phyloP scores from a whole-genome alignment of 2,888 invertebrate species.

The Carterocephalus palaemon region DNA sequence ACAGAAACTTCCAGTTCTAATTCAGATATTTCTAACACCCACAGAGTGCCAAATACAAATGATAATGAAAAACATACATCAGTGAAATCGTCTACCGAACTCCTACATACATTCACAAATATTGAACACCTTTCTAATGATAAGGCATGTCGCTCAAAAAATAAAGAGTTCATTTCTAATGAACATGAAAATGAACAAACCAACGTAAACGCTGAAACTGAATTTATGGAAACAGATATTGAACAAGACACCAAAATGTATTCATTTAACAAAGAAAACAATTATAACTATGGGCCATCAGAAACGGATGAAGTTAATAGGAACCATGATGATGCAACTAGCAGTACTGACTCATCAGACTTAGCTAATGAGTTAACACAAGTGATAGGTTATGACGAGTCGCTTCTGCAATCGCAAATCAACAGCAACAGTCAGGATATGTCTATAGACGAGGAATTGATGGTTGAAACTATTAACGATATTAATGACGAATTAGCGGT shows the following conservation, averaged over 20 bases:
- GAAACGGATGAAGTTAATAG: constrained; percentile 41
- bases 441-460: constrained; percentile 52
- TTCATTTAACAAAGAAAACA: constrained; percentile 9
- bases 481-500: constrained; percentile 46
- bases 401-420: constrained; percentile 34
- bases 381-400: constrained; percentile 49
- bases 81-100: constrained; percentile 32
- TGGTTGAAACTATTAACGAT: constrained; percentile 54
- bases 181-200: constrained; percentile 1
- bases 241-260: neutral
- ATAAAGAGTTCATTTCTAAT: neutral
- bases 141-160: neutral
- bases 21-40: neutral
- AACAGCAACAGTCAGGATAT: constrained; percentile 34
- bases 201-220: neutral
- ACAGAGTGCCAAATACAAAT: neutral
- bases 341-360: constrained; percentile 37
- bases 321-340: constrained; percentile 3
- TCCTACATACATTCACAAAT: constrained; percentile 29
- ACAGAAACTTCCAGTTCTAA: neutral
- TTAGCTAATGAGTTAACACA: constrained; percentile 62
- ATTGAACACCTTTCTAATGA: constrained; percentile 2
- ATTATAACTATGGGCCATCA: constrained; percentile 35
- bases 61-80: constrained; percentile 16
- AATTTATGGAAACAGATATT: neutral